phyloP scores from a whole-genome alignment of 2,888 invertebrate species.

The Protodeltote pygarga region DNA sequence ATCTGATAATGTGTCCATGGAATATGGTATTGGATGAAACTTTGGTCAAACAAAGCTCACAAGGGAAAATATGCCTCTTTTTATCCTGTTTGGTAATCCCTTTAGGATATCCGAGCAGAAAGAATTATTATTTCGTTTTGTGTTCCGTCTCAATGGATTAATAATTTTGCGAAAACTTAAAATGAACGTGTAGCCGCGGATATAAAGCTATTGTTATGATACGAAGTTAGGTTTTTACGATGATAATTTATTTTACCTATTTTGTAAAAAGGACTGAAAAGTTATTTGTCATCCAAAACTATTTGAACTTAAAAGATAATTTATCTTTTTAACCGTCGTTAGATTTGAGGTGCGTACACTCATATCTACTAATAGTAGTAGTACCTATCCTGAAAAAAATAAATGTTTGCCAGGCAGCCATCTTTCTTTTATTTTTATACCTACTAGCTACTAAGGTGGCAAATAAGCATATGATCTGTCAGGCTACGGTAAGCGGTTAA shows the following conservation, averaged over 20 bases:
- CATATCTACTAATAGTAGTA: background rate
- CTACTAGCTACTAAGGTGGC: too few species aligned
- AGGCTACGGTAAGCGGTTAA: too few species aligned
- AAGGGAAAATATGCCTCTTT: conserved; percentile 24
- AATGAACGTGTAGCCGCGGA: conserved; percentile 31
- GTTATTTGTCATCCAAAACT: background rate
- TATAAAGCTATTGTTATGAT: conserved; percentile 18
- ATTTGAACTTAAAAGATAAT: background rate
- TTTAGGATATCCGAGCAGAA: conserved; percentile 22
- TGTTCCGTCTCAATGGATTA: conserved; percentile 42
- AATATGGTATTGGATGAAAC: conserved; percentile 6
- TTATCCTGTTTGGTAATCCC: conserved; percentile 35
- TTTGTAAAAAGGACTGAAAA: background rate
- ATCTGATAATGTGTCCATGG: conserved; percentile 2
- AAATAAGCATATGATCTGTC: too few species aligned
- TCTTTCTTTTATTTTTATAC: too few species aligned
- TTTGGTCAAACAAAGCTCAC: conserved; percentile 20
- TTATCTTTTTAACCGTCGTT: background rate
- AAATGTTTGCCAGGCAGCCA: too few species aligned
- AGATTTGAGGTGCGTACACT: too few species aligned
- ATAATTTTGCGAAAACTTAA: conserved; percentile 43
- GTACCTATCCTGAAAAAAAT: background rate
- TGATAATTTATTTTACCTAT: background rate
- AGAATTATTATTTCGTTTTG: conserved; percentile 44
- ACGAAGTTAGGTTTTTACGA: too few species aligned